Percentiles rank a stretch among this genome's conserved stretches.
Conservation (phyloP, 1,140 invertebrate genomes). For the Helicoverpa armigera region DNA sequence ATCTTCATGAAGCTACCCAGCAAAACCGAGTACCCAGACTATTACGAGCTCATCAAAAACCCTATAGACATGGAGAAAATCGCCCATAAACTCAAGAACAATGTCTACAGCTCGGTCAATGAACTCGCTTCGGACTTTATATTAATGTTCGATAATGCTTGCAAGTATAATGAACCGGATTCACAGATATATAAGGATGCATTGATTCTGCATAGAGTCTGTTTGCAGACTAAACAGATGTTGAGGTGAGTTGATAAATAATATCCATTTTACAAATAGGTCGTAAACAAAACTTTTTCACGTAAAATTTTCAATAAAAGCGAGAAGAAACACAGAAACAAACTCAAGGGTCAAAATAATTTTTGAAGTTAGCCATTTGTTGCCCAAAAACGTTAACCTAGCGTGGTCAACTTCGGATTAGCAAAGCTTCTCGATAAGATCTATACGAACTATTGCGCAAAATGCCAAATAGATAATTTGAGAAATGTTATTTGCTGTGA, state of each 20-base stretch:
- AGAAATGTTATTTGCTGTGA: too few relatives aligned
- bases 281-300: too few relatives aligned
- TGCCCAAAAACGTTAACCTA: too few relatives aligned
- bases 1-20: constrained; percentile 98
- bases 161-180: constrained; percentile 99
- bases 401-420: too few relatives aligned
- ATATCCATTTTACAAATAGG: too few relatives aligned
- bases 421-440: too few relatives aligned
- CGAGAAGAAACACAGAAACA: too few relatives aligned
- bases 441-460: too few relatives aligned
- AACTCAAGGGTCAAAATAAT: too few relatives aligned
- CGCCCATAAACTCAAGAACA: constrained; percentile 93
- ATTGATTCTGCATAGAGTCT: constrained; percentile 95
- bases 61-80: constrained; percentile 99
- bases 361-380: too few relatives aligned
- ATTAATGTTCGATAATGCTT: constrained; percentile 99
- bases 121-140: constrained; percentile 97
- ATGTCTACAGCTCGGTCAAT: constrained; percentile 94
- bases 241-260: constrained; percentile 88
- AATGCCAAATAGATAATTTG: too few relatives aligned
- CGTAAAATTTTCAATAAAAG: too few relatives aligned
- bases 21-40: constrained; percentile 98
- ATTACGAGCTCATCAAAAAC: constrained; percentile 99
- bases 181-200: constrained; percentile 99
- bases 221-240: constrained; percentile 96